These are phyloP conservation scores for Sarcophaga subvicina DNA, from an alignment of 2,888 invertebrate genomes.

Conservation along the genomic window DNA sequence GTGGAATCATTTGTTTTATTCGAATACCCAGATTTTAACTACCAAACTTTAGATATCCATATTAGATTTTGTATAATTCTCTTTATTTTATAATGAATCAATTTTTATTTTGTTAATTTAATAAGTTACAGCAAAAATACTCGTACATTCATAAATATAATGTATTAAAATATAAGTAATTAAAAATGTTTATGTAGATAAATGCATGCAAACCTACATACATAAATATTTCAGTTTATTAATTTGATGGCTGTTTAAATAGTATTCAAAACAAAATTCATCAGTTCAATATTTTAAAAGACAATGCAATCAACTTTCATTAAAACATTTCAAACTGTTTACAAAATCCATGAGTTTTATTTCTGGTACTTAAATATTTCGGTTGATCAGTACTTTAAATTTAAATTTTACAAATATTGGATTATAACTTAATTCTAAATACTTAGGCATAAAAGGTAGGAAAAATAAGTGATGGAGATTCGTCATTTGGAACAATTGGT, in stretches of 20 bases:
- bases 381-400: background rate
- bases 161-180: background rate
- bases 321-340: background rate
- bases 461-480: constrained; percentile 36
- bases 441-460: constrained; percentile 12
- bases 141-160: background rate
- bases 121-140: background rate
- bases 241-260: background rate
- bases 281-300: too few relatives aligned
- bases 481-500: background rate
- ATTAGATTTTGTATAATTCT: too few relatives aligned
- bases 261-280: background rate
- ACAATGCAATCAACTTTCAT: background rate
- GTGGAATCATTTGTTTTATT: too few relatives aligned
- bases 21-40: too few relatives aligned
- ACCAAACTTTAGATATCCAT: too few relatives aligned
- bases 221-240: too few relatives aligned
- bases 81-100: too few relatives aligned
- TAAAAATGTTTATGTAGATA: background rate
- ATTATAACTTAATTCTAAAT: constrained; percentile 14
- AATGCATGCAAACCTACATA: background rate
- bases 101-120: too few relatives aligned
- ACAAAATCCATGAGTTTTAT: background rate
- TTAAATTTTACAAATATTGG: background rate
- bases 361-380: background rate